A percentile compares a stretch with the other conserved stretches of the same genome.
These are phyloP conservation scores for rabbit (Oryctolagus cuniculus) DNA, from an alignment of 2,113 vertebrate species.

Conservation along the genomic window mOryCun1.1 NC_091440.1:62960501-62961000, in stretches of 20 bases:
- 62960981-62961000: not conserved
- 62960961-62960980: not conserved
- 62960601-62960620: not conserved
- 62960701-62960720: not conserved
- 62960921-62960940: not conserved
- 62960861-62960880: not conserved
- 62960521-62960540: not conserved
- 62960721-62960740: not conserved
- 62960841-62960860: not conserved
- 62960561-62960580: not conserved
- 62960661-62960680: not conserved
- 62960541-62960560: not conserved
- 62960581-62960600: not conserved
- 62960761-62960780: not conserved
- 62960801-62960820: not conserved
- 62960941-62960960: not conserved
- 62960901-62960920: not conserved
- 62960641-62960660: not conserved
- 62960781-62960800: not conserved
- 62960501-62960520: constrained; percentile 17
- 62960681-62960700: not conserved
- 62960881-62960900: not conserved
- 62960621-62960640: not conserved
- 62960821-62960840: not conserved
- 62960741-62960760: not conserved